phyloP scores from a whole-genome alignment of 2,797 vertebrate genomes.

The Brachyalestes nurse region DNA sequence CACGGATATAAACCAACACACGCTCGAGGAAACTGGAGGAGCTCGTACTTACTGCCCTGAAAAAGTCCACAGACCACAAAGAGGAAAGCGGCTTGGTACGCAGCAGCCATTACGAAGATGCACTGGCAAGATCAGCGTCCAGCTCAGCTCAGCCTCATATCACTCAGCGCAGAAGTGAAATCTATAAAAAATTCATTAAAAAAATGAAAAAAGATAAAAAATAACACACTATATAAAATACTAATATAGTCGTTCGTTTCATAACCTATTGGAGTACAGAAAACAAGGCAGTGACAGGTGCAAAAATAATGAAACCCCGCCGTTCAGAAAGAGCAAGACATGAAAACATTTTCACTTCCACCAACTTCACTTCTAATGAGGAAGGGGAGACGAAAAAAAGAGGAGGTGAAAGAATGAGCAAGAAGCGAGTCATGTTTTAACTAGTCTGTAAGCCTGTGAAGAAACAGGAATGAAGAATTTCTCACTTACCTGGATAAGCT shows the following conservation, averaged over 20 bases:
- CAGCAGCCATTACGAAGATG: slow-evolving; percentile 39
- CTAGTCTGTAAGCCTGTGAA: background rate
- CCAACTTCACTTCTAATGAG: slow-evolving; percentile 24
- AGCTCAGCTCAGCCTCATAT: slow-evolving; percentile 24
- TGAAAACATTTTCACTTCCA: slow-evolving; percentile 33
- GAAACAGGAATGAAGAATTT: background rate
- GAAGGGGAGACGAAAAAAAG: background rate
- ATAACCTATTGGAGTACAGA: background rate
- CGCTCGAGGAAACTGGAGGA: background rate
- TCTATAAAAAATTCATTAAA: slow-evolving; percentile 19
- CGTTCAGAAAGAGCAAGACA: background rate
- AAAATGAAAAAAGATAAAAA: background rate
- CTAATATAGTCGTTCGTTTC: too few species aligned
- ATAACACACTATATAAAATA: too few species aligned
- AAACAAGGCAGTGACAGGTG: background rate
- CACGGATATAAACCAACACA: slow-evolving; percentile 12
- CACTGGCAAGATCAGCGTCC: background rate
- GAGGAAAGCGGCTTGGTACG: slow-evolving; percentile 25
- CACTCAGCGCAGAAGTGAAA: slow-evolving; percentile 16
- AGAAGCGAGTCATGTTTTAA: background rate
- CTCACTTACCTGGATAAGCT: background rate
- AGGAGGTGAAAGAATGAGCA: background rate
- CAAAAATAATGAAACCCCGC: background rate
- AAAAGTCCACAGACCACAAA: slow-evolving; percentile 42
- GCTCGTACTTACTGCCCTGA: slow-evolving; percentile 47